Conservation (phyloP, 1,140 invertebrate genomes). For the Leptinotarsa lineolata region DNA sequence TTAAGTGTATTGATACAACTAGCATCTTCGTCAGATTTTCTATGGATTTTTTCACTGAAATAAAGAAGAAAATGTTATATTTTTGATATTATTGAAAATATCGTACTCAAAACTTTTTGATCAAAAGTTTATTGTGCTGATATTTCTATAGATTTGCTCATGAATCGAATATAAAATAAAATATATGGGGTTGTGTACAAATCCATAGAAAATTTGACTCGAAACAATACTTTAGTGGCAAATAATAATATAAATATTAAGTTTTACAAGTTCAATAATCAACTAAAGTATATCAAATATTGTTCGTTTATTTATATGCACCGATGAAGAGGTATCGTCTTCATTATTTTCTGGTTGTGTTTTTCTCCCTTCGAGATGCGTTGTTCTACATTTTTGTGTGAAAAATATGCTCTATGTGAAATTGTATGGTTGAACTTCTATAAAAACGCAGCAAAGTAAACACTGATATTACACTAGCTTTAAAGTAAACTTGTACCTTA, state of each 20-base stretch:
- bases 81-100: neutral
- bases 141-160: neutral
- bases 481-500: constrained; percentile 29
- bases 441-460: constrained; percentile 3
- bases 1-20: too few species aligned
- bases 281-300: neutral
- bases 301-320: neutral
- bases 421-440: neutral
- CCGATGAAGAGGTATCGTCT: neutral
- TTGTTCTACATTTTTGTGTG: neutral
- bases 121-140: neutral
- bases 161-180: neutral
- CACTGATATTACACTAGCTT: constrained; percentile 32
- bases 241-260: constrained; percentile 5
- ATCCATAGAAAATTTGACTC: neutral
- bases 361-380: neutral
- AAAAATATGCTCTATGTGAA: constrained; percentile 3
- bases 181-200: neutral
- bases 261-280: neutral
- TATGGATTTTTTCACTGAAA: too few species aligned
- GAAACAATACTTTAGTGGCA: neutral
- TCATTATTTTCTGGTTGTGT: neutral
- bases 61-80: too few species aligned
- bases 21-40: too few species aligned
- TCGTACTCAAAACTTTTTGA: neutral